Evolutionary conservation across 1,140 invertebrate genomes (phyloP).

Genomic region (Hyles euphorbiae): DNA sequence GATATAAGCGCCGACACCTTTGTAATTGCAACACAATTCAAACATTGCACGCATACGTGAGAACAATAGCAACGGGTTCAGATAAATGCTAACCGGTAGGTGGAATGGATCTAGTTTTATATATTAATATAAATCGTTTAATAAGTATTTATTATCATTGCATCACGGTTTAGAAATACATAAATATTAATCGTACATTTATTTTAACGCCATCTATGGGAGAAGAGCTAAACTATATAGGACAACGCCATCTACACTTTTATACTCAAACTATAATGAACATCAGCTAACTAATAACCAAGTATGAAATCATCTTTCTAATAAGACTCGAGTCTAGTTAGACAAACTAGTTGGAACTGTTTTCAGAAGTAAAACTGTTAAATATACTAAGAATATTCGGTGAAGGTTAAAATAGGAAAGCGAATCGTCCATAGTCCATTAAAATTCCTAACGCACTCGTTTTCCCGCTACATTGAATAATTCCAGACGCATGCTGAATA

Average conservation of each 20-base stretch:
- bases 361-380: too few relatives aligned
- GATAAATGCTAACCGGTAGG: constrained; percentile 17
- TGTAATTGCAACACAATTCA: constrained; percentile 65
- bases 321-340: too few relatives aligned
- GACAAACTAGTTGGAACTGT: too few relatives aligned
- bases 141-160: neutral
- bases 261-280: constrained; percentile 6
- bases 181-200: constrained; percentile 1
- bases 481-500: constrained; percentile 32
- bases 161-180: too few relatives aligned
- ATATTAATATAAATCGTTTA: neutral
- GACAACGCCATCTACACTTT: constrained; percentile 27
- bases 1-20: constrained; percentile 65
- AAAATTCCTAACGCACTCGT: constrained; percentile 28
- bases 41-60: constrained; percentile 44
- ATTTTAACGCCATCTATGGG: constrained; percentile 41
- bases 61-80: constrained; percentile 36
- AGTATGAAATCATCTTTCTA: neutral
- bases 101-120: constrained; percentile 17
- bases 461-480: constrained; percentile 35
- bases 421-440: constrained; percentile 23
- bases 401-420: constrained; percentile 26
- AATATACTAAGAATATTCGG: constrained; percentile 1
- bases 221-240: constrained; percentile 23
- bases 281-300: neutral